phyloP scores from a whole-genome alignment of 2,797 vertebrate genomes.

The Sebastes minor region DNA sequence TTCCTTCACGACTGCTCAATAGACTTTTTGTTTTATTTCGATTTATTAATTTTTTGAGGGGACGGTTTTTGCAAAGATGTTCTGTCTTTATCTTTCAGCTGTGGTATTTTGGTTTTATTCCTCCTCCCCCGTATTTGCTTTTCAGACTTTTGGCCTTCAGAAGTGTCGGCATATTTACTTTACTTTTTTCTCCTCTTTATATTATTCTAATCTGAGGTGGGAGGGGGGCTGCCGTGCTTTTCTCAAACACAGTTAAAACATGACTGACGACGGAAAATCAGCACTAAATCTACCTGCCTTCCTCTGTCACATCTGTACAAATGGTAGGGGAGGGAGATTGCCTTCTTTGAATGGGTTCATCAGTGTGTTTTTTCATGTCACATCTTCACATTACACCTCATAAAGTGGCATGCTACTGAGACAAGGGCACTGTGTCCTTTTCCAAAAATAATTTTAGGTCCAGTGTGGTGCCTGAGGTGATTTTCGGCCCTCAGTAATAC shows the following conservation, averaged over 20 bases:
- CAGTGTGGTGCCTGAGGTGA: slow-evolving; percentile 17
- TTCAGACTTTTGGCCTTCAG: slow-evolving; percentile 28
- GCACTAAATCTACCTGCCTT: background rate
- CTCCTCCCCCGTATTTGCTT: background rate
- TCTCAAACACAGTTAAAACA: slow-evolving; percentile 2
- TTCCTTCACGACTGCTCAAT: background rate
- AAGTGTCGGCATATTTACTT: background rate
- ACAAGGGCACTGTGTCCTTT: slow-evolving; percentile 27
- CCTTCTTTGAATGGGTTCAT: background rate
- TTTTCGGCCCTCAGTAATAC: background rate
- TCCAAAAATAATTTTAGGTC: slow-evolving; percentile 24
- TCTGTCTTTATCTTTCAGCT: background rate
- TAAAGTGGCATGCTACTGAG: background rate
- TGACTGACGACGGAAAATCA: background rate
- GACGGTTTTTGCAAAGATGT: background rate
- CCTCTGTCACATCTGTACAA: background rate
- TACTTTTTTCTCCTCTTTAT: background rate
- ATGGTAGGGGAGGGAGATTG: background rate
- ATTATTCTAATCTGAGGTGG: background rate
- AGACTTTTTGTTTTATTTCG: background rate
- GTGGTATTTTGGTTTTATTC: background rate
- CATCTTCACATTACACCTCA: background rate
- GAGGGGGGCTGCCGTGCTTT: background rate
- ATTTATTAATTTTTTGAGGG: background rate
- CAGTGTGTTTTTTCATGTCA: background rate